Conservation (phyloP, 92 coral and sea anemone genomes). For the Paramuricea clavata region DNA sequence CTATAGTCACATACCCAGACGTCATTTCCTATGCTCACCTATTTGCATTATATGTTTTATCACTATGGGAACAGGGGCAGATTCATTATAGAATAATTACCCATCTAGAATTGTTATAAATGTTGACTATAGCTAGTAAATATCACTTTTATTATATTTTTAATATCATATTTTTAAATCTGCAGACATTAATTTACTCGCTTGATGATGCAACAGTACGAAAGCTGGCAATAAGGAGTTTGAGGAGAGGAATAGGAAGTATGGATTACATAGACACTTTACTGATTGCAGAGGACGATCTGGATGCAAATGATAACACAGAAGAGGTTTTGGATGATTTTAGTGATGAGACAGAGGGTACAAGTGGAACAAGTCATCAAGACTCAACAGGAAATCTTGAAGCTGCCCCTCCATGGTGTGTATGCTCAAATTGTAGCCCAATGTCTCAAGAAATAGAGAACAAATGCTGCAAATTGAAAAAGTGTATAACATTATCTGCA, state of each 20-base stretch:
- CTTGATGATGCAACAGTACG: background rate
- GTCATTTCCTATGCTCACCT: too few relatives aligned
- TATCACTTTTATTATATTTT: too few relatives aligned
- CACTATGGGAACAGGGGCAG: too few relatives aligned
- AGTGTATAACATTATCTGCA: conserved; percentile 14
- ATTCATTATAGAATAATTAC: too few relatives aligned
- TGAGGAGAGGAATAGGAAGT: background rate
- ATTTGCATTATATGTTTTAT: too few relatives aligned
- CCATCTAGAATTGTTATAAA: background rate
- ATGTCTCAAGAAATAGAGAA: conserved; percentile 50
- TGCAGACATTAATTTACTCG: background rate
- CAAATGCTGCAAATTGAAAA: conserved; percentile 61
- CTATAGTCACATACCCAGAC: too few relatives aligned
- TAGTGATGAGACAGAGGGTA: background rate
- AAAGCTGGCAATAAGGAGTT: background rate
- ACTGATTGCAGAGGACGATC: background rate
- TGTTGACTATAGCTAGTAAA: background rate
- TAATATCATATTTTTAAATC: background rate
- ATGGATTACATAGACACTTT: background rate
- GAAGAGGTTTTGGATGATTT: background rate
- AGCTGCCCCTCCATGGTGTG: conserved; percentile 50
- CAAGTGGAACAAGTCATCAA: background rate
- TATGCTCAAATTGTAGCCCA: conserved; percentile 37
- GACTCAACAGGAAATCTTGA: background rate
- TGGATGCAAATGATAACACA: background rate